Percentiles rank a stretch among this genome's conserved stretches.
Conservation (phyloP, 2,113 vertebrate genomes). For the Nerophis lumbriciformis region DNA sequence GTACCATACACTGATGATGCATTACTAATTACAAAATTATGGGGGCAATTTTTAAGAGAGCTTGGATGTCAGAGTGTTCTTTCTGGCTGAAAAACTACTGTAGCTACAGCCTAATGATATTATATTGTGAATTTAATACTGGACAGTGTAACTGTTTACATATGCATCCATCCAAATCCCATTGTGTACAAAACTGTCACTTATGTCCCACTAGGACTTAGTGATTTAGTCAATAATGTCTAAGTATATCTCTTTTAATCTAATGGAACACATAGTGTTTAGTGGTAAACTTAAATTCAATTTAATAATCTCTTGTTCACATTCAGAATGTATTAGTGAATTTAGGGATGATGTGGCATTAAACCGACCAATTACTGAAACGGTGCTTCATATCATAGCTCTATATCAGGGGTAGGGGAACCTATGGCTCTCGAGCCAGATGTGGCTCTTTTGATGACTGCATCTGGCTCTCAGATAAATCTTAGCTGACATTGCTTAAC, state of each 20-base stretch:
- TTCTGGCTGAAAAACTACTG: not conserved
- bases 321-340: conserved; percentile 40
- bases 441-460: no score
- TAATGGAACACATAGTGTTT: conserved; percentile 17
- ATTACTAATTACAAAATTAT: conserved; percentile 1
- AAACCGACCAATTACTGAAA: conserved; percentile 64
- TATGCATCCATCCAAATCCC: conserved; percentile 20
- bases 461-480: no score
- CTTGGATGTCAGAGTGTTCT: not conserved
- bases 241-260: no score
- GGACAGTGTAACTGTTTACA: conserved; percentile 7
- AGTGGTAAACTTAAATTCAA: conserved; percentile 33
- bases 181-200: conserved; percentile 13
- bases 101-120: not conserved
- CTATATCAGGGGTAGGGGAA: no score
- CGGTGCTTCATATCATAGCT: conserved; percentile 53
- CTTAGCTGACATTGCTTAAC: no score
- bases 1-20: conserved; percentile 10
- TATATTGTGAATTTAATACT: not conserved
- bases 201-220: not conserved
- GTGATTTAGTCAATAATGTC: conserved; percentile 13
- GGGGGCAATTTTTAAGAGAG: not conserved
- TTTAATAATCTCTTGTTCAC: conserved; percentile 58
- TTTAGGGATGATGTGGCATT: conserved; percentile 61
- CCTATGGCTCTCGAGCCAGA: no score